Evolutionary conservation across 2,113 vertebrate genomes (phyloP), one percentile per base, ranked within the genome.

Genomic region (Crocuta crocuta): DNA sequence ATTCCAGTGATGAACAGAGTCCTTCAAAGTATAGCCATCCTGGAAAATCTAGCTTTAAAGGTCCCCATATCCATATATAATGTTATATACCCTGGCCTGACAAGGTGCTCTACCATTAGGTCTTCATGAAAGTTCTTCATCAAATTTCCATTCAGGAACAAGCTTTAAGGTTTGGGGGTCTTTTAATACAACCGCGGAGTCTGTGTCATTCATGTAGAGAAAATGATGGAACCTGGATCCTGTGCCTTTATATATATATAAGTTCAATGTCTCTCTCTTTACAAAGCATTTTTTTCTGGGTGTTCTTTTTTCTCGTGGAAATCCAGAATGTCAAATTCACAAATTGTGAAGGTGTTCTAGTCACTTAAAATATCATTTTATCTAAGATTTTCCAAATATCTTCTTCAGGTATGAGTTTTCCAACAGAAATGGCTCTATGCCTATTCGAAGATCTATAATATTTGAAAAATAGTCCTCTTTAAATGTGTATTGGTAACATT

Each of bases 61-160:
- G 11, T 50, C 4, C 1, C 48, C 0, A 0, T 78, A n/a, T 35
- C 50, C 3, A 7, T 23, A 7, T 31, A 7, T 31, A 2, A 19
- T 11, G 19, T 68, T 50, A 53, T 43, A 5, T 33, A 17, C 21
- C 31, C 39, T 35, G 4, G 1, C 19, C 84, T 78, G 73, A 43
- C 1, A 1, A 17, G 4, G 10, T 4, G 11, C 17, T 68, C 7
- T 28, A 3, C 66, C 48, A 71, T 48, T 55, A 43, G 12, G 19
- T 68, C 58, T 35, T 87, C 13, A 24, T 45, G 17, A 71, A 48
- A 80, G 48, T 50, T 91, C 45, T 83, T 80, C 5, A 68, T 33
- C 48, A 48, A 92, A 15, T 73, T 23, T 48, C 84, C 31, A 15
- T 81, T 82, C 55, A 11, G 70, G 28, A 63, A 28, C 3, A 5